Evolutionary conservation across 2,888 invertebrate genomes (phyloP), one percentile per base, ranked within the genome.

Genomic region (Pseudococcus jackbeardsleyi): DNA sequence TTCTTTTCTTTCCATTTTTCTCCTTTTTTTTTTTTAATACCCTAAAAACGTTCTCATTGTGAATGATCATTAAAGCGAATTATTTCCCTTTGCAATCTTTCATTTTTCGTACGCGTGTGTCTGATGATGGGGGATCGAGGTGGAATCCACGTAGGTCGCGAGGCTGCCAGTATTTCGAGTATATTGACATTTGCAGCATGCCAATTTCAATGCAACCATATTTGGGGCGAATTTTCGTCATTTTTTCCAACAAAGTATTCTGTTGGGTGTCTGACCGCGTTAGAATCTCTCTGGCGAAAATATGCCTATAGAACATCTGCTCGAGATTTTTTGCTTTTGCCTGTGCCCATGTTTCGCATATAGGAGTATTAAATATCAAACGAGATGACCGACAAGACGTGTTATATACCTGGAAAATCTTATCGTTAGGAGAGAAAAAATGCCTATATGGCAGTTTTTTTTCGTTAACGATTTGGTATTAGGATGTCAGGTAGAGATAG

Each of bases 51-150:
- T 46, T 12, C 22, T 72, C 15, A 82, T 82, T 82, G 79, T 82
- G 11, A 82, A 82, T 82, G 79, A 82, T 82, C 79, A 82, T 82
- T 82, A 82, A 82, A 82, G 79, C 79, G 79, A 82, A 46, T 82
- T 82, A 82, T 82, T 82, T 22, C 17, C 72, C 33, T 64, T 64
- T 11, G 9, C 64, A 22, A 64, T 54, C n/a, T 54, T n/a, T 54
- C 15, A 5, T n/a, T 4, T 3, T 15, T n/a, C 8, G 54, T 54
- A 54, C 54, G 54, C 54, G 54, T n/a, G 54, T 54, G 54, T 50
- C 15, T 50, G 46, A 46, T 8, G 46, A 12, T 12, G 54, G 54
- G 54, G n/a, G 54, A n/a, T 15, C 15, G 46, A 12, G 5, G 1
- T 50, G 15, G 7, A 59, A 72, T 15, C 33, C 22, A 72, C 26